Conservation (phyloP, 2,113 vertebrate species). For the Phalacrocorax aristotelis region DNA sequence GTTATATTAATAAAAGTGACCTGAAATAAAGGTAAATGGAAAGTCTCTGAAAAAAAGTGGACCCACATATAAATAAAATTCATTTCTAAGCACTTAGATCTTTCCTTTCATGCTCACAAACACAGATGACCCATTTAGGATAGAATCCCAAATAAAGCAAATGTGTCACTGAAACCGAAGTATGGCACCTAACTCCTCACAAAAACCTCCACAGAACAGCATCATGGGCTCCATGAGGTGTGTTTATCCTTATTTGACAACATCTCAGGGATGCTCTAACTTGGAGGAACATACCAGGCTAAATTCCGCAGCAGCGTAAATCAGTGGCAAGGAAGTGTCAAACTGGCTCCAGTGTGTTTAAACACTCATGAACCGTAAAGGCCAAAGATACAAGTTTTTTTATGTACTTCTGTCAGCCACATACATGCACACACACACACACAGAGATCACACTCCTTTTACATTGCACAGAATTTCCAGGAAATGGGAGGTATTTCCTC, state of each 20-base stretch:
- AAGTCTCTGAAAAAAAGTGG: background rate
- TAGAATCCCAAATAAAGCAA: background rate
- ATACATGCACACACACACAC: rapidly evolving
- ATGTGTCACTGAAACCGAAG: background rate
- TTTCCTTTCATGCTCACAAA: background rate
- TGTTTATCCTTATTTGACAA: no score
- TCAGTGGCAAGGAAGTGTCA: background rate
- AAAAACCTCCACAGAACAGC: background rate
- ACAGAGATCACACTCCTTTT: background rate
- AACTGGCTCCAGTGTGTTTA: rapidly evolving
- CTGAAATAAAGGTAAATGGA: background rate
- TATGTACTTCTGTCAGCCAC: background rate
- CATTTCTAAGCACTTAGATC: background rate
- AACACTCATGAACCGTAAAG: background rate
- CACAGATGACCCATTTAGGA: background rate
- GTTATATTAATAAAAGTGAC: background rate
- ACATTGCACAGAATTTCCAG: background rate
- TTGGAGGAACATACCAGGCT: background rate
- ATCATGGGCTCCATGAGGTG: background rate
- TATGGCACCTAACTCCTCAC: background rate
- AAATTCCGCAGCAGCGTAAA: background rate
- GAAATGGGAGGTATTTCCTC: slow-evolving; percentile 3
- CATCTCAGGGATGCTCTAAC: background rate
- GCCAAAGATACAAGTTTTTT: background rate
- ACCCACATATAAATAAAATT: background rate